Percentiles rank a stretch among this genome's conserved stretches.
phyloP scores from a whole-genome alignment of 2,888 invertebrate genomes.

The Fabriciana adippe region DNA sequence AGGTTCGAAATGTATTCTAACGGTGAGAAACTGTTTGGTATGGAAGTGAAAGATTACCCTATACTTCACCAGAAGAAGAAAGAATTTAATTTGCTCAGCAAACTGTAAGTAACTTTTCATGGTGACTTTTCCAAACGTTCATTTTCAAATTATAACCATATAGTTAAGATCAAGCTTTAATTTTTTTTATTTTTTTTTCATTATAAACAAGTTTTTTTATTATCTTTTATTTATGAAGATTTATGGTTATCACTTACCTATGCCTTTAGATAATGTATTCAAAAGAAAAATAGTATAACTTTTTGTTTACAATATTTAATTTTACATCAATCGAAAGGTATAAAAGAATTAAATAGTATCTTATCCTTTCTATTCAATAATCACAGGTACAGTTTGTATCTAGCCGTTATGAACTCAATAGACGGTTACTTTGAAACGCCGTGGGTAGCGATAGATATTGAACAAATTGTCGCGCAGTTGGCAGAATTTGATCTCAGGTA shows the following conservation, averaged over 20 bases:
- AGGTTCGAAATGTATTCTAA: constrained; percentile 91
- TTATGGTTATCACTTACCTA: too few relatives aligned
- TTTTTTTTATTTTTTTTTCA: too few relatives aligned
- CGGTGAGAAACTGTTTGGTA: constrained; percentile 92
- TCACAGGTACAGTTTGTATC: constrained; percentile 83
- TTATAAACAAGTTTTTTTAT: too few relatives aligned
- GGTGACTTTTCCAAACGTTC: neutral
- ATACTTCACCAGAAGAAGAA: constrained; percentile 89
- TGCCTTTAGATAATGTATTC: too few relatives aligned
- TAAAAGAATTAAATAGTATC: too few relatives aligned
- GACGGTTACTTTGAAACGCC: constrained; percentile 92
- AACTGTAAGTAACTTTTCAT: constrained; percentile 82
- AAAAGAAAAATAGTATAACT: too few relatives aligned
- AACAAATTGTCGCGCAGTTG: constrained; percentile 89
- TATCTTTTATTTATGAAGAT: too few relatives aligned
- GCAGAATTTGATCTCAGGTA: constrained; percentile 91
- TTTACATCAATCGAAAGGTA: too few relatives aligned
- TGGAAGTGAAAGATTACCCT: constrained; percentile 92
- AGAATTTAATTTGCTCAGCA: constrained; percentile 91
- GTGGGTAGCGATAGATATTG: constrained; percentile 92
- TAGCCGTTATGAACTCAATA: constrained; percentile 92
- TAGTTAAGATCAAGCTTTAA: too few relatives aligned
- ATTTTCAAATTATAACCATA: neutral
- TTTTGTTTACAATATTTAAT: too few relatives aligned
- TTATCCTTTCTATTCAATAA: neutral